These are phyloP conservation scores for Paragorgia papillata DNA, from an alignment of 92 coral and sea anemone species.

Conservation along the genomic window DNA sequence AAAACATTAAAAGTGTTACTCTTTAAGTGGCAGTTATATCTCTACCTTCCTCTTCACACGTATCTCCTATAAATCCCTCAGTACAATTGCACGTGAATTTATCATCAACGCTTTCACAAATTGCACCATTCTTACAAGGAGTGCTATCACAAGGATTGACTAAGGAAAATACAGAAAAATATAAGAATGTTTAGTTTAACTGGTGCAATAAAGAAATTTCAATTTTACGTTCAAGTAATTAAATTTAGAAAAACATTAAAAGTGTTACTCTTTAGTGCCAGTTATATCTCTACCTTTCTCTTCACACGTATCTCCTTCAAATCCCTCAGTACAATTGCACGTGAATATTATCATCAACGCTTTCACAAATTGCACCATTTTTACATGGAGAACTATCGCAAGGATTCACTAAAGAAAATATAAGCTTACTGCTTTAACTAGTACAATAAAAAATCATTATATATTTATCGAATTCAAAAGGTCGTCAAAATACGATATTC, in stretches of 20 bases:
- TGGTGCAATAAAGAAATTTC: no score
- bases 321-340: constrained; percentile 20
- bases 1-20: no score
- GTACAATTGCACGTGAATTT: neutral
- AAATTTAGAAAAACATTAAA: neutral
- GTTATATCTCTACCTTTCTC: constrained; percentile 29
- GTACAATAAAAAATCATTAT: no score
- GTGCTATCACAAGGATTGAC: constrained; percentile 7
- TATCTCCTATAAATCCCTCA: constrained; percentile 2
- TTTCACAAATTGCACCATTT: constrained; percentile 7
- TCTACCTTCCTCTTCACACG: neutral
- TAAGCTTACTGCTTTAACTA: no score
- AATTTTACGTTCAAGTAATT: neutral
- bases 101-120: neutral
- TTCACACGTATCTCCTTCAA: constrained; percentile 2
- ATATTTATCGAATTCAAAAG: no score
- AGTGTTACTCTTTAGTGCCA: no score
- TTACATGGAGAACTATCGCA: constrained; percentile 27
- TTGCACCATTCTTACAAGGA: constrained; percentile 21
- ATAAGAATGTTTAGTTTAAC: no score
- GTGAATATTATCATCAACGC: neutral
- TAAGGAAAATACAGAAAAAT: no score
- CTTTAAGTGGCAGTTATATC: no score
- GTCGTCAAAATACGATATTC: no score
- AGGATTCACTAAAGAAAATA: neutral